Evolutionary conservation across 2,797 vertebrate species (phyloP).

Genomic region (Trichosurus vulpecula): DNA sequence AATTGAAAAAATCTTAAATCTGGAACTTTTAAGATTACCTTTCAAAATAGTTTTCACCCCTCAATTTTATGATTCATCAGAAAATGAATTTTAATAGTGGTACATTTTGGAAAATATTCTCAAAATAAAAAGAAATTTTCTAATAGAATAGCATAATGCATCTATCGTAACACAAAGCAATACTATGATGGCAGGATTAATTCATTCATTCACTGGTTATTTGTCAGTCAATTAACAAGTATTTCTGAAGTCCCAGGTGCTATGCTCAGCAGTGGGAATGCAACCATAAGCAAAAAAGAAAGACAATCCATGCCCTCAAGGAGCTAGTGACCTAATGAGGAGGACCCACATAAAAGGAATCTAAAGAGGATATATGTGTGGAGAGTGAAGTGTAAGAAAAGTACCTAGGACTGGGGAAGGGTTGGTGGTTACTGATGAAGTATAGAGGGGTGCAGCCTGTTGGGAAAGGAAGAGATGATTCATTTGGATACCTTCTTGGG

Average conservation of each 20-base stretch:
- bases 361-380: background rate
- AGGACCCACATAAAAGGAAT: background rate
- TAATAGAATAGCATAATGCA: background rate
- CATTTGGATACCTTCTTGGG: background rate
- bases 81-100: background rate
- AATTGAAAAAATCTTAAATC: background rate
- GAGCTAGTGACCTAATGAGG: background rate
- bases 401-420: background rate
- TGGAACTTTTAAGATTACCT: background rate
- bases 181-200: background rate
- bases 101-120: background rate
- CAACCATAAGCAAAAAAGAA: background rate
- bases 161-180: background rate
- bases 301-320: background rate
- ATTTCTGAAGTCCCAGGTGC: background rate
- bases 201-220: background rate
- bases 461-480: background rate
- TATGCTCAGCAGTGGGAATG: background rate
- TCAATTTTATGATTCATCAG: background rate
- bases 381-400: background rate
- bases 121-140: background rate
- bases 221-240: background rate
- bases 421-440: background rate
- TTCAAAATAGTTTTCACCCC: background rate
- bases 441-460: background rate